Base-by-base conservation (phyloP, 1,140 invertebrate genomes). In the Goniozus legneri region DNA sequence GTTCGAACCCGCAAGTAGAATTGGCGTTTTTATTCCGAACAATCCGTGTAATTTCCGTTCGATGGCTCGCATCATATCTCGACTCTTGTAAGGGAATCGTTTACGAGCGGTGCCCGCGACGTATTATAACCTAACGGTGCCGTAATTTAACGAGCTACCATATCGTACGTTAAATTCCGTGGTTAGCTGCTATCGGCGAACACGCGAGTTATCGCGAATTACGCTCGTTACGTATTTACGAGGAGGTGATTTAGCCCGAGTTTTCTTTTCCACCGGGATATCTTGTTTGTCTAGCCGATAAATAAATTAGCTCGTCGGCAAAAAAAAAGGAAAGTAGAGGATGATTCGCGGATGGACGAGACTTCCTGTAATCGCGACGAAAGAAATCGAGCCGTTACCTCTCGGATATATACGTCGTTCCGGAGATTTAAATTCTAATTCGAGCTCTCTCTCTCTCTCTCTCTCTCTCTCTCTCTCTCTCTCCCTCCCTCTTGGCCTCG, bases 391-490 rank as follows among this genome's bases (percentile, higher is more conserved):
- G 39, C 43, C 43, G 47, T 57, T 61, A 60, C 44, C 43, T 32
- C 3, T 4, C 12, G 22, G n/a, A 16, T 27, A 8, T 8, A 18
- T 3, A 27, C 4, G 33, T 35, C 47, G 38, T 55, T 56, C 44
- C 46, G 46, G 42, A 50, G 57, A 63, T 61, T 61, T 56, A 56
- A 64, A 63, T 64, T 64, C 50, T 58, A 60, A 60, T 63, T 56
- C 46, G 42, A 38, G 37, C 27, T 40, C 33, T 47, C 33, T n/a
- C n/a, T n/a, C n/a, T n/a, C n/a, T n/a, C n/a, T n/a, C n/a, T n/a
- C n/a, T n/a, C n/a, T n/a, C n/a, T n/a, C n/a, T n/a, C n/a, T 32
- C 20, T 20, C 32, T 31, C 35, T 34, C 36, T 43, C 15, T 38
- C 44, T 18, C 19, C 27, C 16, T 35, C 19, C 19, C 21, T 14